Evolutionary conservation across 2,888 invertebrate genomes (phyloP).

Genomic region (Dyspetes luteomarginatus): DNA sequence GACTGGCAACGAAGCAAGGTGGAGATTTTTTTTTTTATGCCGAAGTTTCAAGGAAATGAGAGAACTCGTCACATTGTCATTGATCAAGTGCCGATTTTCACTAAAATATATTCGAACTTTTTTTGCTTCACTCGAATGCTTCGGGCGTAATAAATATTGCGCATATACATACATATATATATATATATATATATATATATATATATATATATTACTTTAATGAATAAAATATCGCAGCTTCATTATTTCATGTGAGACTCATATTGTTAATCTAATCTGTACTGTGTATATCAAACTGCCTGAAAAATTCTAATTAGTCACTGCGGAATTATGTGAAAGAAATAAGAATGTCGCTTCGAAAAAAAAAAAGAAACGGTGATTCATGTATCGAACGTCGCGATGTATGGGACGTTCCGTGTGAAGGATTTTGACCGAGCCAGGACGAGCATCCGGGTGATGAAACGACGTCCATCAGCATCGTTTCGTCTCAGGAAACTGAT

Average conservation of each 20-base stretch:
- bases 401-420: slow-evolving; percentile 2
- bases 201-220: no score
- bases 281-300: slow-evolving; percentile 49
- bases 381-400: neutral
- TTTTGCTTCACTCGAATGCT: slow-evolving; percentile 48
- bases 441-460: neutral
- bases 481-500: neutral
- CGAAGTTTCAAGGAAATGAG: slow-evolving; percentile 47
- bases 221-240: slow-evolving; percentile 57
- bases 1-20: slow-evolving; percentile 51
- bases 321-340: slow-evolving; percentile 3
- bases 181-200: slow-evolving; percentile 46
- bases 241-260: slow-evolving; percentile 49
- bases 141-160: slow-evolving; percentile 58
- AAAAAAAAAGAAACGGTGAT: neutral
- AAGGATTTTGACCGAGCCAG: slow-evolving; percentile 14
- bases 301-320: slow-evolving; percentile 24
- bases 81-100: slow-evolving; percentile 53
- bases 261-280: slow-evolving; percentile 46
- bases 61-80: slow-evolving; percentile 39
- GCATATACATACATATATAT: no score
- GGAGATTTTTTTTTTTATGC: slow-evolving; percentile 28
- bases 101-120: slow-evolving; percentile 4
- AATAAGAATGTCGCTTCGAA: slow-evolving; percentile 12
- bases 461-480: neutral